These are phyloP conservation scores for Nomia melanderi DNA, from an alignment of 1,140 invertebrate genomes.

Conservation along the genomic window DNA sequence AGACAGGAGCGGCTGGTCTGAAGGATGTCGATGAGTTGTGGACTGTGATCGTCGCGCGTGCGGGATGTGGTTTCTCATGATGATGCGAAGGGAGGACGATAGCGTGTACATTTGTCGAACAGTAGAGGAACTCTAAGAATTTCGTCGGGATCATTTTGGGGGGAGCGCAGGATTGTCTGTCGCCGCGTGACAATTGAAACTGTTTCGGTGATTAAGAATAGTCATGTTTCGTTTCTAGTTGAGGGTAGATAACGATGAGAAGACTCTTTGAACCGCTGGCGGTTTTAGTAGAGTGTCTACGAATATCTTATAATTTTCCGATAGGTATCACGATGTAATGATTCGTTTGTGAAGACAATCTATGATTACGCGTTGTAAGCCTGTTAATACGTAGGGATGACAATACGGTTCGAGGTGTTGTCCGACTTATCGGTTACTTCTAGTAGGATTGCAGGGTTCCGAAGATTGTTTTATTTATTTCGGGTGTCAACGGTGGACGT, in stretches of 20 bases:
- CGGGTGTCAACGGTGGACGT: too few relatives aligned
- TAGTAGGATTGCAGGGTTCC: not conserved
- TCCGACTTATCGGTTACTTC: not conserved
- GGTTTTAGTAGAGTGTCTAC: not conserved
- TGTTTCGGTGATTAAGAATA: not conserved
- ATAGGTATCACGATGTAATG: too few relatives aligned
- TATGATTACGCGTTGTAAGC: not conserved
- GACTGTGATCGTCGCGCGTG: not conserved
- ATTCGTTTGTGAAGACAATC: not conserved
- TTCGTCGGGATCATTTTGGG: not conserved
- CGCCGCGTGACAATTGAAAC: too few relatives aligned
- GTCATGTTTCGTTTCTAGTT: not conserved
- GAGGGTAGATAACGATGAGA: not conserved
- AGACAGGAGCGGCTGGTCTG: not conserved
- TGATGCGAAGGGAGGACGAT: too few relatives aligned
- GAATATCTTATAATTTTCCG: not conserved
- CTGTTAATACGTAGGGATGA: not conserved
- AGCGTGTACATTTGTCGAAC: not conserved
- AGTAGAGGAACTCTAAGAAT: not conserved
- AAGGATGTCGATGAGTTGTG: too few relatives aligned
- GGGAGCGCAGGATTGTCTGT: not conserved
- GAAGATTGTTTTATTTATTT: not conserved
- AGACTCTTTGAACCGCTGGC: slow-evolving; percentile 22
- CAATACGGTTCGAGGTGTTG: not conserved
- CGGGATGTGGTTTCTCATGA: too few relatives aligned